Percentiles rank a stretch among this genome's conserved stretches.
phyloP scores from a whole-genome alignment of 2,797 vertebrate genomes.

The Gobionotothen gibberifrons region DNA sequence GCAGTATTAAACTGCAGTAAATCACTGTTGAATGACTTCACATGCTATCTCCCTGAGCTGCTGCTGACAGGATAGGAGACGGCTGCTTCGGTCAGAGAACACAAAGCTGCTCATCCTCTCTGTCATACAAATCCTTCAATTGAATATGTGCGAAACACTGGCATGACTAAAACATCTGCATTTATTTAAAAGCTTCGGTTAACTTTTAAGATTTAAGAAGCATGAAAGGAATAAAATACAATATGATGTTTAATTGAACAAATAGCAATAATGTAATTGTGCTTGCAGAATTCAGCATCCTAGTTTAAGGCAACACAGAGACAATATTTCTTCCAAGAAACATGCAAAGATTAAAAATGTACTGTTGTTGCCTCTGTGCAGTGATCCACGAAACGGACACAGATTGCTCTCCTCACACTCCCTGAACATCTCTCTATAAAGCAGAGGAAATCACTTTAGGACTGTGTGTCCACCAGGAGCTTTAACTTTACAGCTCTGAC shows the following conservation, averaged over 20 bases:
- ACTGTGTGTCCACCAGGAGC: conserved; percentile 54
- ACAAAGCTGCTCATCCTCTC: conserved; percentile 14
- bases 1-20: conserved; percentile 27
- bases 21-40: conserved; percentile 36
- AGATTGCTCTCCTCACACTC: conserved; percentile 23
- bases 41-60: neutral
- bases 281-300: conserved; percentile 6
- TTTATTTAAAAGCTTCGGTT: conserved; percentile 38
- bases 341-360: neutral
- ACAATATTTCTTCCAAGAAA: neutral
- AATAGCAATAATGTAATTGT: conserved; percentile 14
- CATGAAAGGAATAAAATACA: conserved; percentile 19
- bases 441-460: conserved; percentile 56
- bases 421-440: conserved; percentile 22
- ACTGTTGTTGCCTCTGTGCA: neutral
- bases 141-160: conserved; percentile 24
- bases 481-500: conserved; percentile 58
- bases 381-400: conserved; percentile 11
- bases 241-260: conserved; percentile 22
- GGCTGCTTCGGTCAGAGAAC: conserved; percentile 40
- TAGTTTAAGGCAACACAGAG: conserved; percentile 9
- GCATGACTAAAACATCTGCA: conserved; percentile 48
- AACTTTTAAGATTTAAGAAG: conserved; percentile 21
- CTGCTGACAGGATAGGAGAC: conserved; percentile 26
- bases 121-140: conserved; percentile 22